These are phyloP conservation scores for Danio choprae DNA, from an alignment of 2,797 vertebrate genomes.

Conservation along the genomic window DNA sequence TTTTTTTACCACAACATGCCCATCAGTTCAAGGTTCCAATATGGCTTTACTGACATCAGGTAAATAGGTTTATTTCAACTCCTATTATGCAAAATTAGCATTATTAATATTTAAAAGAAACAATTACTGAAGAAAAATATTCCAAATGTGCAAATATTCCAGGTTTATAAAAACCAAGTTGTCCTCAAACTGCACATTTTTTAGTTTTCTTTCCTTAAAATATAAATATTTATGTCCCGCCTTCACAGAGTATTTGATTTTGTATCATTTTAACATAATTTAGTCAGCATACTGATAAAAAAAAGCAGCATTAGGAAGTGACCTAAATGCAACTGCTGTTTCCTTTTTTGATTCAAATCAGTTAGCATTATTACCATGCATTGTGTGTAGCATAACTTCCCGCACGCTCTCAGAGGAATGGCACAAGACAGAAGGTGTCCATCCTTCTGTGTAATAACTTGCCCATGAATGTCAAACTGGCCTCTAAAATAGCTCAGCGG, in stretches of 20 bases:
- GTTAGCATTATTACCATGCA: neutral
- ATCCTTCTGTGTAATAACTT: neutral
- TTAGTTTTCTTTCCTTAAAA: neutral
- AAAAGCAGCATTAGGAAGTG: neutral
- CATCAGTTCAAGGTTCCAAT: neutral
- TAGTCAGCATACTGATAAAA: neutral
- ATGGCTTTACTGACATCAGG: neutral
- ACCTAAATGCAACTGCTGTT: neutral
- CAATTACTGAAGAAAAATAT: neutral
- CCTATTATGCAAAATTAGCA: neutral
- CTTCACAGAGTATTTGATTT: neutral
- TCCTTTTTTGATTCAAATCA: conserved; percentile 44
- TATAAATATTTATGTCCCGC: neutral
- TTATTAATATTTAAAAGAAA: neutral
- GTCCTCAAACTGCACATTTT: neutral
- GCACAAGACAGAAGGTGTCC: neutral
- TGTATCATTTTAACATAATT: neutral
- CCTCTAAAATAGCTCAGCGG: neutral
- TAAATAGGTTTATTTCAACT: neutral
- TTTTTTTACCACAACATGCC: neutral
- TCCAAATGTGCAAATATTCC: no score
- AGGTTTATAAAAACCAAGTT: no score
- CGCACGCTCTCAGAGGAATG: conserved; percentile 18
- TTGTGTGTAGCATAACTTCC: conserved; percentile 46
- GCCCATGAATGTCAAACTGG: neutral